phyloP scores from a whole-genome alignment of 2,797 vertebrate genomes.

The Adelosebastes latens region DNA sequence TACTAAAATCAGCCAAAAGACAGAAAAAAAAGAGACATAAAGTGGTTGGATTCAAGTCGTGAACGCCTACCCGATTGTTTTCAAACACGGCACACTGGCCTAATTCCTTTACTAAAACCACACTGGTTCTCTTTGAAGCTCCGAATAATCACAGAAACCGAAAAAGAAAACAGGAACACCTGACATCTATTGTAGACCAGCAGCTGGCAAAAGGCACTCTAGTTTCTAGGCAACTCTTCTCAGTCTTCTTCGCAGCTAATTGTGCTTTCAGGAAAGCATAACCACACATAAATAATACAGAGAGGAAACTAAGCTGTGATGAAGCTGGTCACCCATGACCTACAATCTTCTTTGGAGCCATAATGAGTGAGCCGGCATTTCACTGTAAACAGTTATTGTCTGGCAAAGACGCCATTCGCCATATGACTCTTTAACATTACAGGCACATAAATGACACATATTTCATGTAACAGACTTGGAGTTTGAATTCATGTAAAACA shows the following conservation, averaged over 20 bases:
- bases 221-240: constrained; percentile 73
- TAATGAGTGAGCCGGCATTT: constrained; percentile 38
- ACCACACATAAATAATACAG: constrained; percentile 68
- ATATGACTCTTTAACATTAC: constrained; percentile 23
- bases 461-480: neutral
- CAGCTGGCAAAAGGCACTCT: constrained; percentile 62
- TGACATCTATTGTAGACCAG: constrained; percentile 61
- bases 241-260: constrained; percentile 70
- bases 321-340: constrained; percentile 61
- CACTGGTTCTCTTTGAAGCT: constrained; percentile 50
- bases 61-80: constrained; percentile 34
- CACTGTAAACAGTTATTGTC: constrained; percentile 32
- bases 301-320: constrained; percentile 67
- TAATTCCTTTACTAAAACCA: constrained; percentile 53
- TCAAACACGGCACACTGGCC: constrained; percentile 28
- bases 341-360: constrained; percentile 46
- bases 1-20: constrained; percentile 12
- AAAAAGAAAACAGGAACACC: constrained; percentile 54
- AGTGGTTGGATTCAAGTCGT: constrained; percentile 32
- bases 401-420: constrained; percentile 29
- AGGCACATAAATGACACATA: neutral
- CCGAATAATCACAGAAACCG: constrained; percentile 53
- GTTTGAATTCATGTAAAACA: neutral
- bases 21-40: constrained; percentile 1
- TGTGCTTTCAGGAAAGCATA: constrained; percentile 67